Percentiles rank a stretch among this genome's conserved stretches.
These are phyloP conservation scores for Odontomyia ornata DNA, from an alignment of 2,888 invertebrate genomes.

Conservation along the genomic window DNA sequence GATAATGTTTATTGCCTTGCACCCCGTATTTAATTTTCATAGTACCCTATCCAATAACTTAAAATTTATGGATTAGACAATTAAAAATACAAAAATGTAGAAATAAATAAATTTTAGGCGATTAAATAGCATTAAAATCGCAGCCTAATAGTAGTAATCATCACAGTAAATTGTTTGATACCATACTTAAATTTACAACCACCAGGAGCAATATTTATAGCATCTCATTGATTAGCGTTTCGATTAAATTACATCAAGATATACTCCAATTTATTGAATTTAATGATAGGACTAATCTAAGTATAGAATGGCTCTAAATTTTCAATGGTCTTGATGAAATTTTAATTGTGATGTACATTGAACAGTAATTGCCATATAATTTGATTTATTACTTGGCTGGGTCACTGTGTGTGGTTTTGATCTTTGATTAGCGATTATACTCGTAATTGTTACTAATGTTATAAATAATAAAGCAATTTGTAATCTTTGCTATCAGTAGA, in stretches of 20 bases:
- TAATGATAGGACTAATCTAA: not conserved
- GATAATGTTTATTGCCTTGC: conserved; percentile 18
- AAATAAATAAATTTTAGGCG: not conserved
- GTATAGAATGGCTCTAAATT: conserved; percentile 11
- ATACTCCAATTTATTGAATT: not conserved
- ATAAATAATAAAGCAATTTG: conserved; percentile 7
- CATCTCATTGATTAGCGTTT: not conserved
- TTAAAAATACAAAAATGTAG: not conserved
- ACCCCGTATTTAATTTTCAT: not conserved
- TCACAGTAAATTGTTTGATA: not conserved
- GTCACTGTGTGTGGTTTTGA: not conserved
- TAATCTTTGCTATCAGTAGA: not conserved
- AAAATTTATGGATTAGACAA: not conserved
- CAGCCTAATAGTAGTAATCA: conserved; percentile 10
- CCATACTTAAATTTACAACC: conserved; percentile 22
- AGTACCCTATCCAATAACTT: not conserved
- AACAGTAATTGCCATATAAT: conserved; percentile 42
- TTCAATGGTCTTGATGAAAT: conserved; percentile 33
- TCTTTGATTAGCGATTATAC: not conserved
- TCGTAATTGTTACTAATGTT: not conserved
- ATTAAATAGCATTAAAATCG: conserved; percentile 1
- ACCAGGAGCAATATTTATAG: conserved; percentile 34
- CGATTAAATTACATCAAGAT: conserved; percentile 5
- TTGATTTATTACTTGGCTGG: conserved; percentile 29
- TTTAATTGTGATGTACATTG: conserved; percentile 38